phyloP scores from a whole-genome alignment of 2,113 vertebrate genomes.

The Lepus americanus region DNA sequence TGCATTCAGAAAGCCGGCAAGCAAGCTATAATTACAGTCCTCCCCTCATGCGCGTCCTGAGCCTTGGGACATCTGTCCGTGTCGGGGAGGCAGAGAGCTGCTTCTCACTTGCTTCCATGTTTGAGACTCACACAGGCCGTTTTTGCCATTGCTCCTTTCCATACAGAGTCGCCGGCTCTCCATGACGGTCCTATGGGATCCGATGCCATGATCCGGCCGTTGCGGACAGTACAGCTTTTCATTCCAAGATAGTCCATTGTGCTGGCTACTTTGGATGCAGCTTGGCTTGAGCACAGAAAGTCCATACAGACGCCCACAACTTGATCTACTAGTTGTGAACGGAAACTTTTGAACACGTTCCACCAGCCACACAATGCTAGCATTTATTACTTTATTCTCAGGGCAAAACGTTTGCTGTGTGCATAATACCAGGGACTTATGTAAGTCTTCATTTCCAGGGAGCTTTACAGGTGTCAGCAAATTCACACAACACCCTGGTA shows the following conservation, averaged over 20 bases:
- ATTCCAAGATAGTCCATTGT: conserved; percentile 77
- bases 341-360: conserved; percentile 86
- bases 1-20: not conserved
- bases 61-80: not conserved
- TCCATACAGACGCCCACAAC: conserved; percentile 83
- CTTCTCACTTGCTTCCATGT: not conserved
- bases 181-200: conserved; percentile 37
- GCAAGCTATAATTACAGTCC: not conserved
- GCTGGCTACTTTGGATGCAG: conserved; percentile 76
- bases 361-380: conserved; percentile 82
- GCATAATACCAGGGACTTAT: conserved; percentile 79
- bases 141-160: not conserved
- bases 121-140: not conserved
- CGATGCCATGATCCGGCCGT: conserved; percentile 42
- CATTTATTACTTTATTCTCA: conserved; percentile 81
- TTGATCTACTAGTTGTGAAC: conserved; percentile 84
- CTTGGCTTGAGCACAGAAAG: conserved; percentile 83
- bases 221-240: conserved; percentile 80
- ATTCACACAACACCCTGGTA: conserved; percentile 77
- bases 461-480: conserved; percentile 78
- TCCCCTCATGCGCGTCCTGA: not conserved
- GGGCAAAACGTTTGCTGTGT: conserved; percentile 76
- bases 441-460: conserved; percentile 80
- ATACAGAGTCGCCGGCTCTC: not conserved
- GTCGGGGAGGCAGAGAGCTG: not conserved